These are phyloP conservation scores for Oncorhynchus masou DNA, from an alignment of 2,113 vertebrate genomes.

Conservation along the genomic window DNA sequence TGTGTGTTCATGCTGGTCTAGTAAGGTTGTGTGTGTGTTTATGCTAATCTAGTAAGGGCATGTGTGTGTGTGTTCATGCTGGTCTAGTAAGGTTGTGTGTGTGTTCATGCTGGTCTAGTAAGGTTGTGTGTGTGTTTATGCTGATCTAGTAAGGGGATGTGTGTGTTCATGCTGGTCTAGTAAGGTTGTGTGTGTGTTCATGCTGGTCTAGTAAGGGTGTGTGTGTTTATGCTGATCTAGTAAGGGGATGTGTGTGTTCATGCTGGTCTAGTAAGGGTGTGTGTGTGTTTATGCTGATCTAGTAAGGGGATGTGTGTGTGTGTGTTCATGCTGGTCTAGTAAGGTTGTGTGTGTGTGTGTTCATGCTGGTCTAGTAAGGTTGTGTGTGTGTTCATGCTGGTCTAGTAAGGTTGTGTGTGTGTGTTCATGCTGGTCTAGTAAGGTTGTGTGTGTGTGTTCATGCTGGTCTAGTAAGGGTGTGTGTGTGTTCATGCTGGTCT, in stretches of 20 bases:
- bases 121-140: neutral
- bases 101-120: too few relatives aligned
- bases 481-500: neutral
- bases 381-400: neutral
- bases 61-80: neutral
- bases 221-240: too few relatives aligned
- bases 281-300: neutral
- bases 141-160: too few relatives aligned
- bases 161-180: too few relatives aligned
- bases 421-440: neutral
- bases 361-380: neutral
- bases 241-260: neutral
- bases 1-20: too few relatives aligned
- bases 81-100: too few relatives aligned
- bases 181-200: too few relatives aligned
- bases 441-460: neutral
- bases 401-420: too few relatives aligned
- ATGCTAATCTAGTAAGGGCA: conserved; percentile 54
- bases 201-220: neutral
- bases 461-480: neutral
- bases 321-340: neutral
- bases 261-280: too few relatives aligned
- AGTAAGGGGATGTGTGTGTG: too few relatives aligned
- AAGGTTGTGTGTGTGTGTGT: too few relatives aligned
- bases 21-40: neutral